Base-by-base conservation (phyloP, 2,888 invertebrate species). In the Exocentrus adspersus region DNA sequence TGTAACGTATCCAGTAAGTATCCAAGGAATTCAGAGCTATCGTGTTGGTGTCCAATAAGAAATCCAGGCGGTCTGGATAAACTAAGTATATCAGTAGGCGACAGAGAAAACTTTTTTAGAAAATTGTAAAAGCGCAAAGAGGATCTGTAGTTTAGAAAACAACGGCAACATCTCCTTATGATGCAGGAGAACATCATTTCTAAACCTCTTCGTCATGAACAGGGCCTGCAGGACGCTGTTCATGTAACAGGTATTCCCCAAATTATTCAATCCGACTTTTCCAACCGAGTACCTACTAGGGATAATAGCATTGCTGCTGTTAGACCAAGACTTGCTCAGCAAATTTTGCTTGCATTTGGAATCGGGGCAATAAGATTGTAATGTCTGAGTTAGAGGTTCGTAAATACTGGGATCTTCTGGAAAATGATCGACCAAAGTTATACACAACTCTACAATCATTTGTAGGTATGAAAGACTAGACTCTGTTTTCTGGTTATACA, bases 221-320 rank as follows among this genome's bases (percentile, higher is more conserved):
- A 95, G 83, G 0, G 94, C 92, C 80, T 95, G 95, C 64, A 94
- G 82, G 1, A 94, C 90, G 78, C 93, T 93, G 82, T 95, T 95
- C 91, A 94, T 92, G 75, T 94, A 95, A 80, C 95, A 95, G 0
- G 94, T 94, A 77, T 94, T 95, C 21, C 94, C 94, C 41, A 94
- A 85, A 84, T 95, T 95, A 37, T 89, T 86, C 17, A 95, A 85
- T 1, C 94, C 94, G 2, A 92, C 91, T 83, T 90, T 87, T 64
- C 84, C 84, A 9, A 82, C 75, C 5, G 80, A 75, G 53, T 42
- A 78, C 32, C 70, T 73, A 45, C 71, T 65, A 12, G 75, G 53
- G 9, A 75, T 68, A 7, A 72, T 62, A 1, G 77, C 68, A 59
- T 72, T 73, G 9, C 71, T 67, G 20, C 73, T 72, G 20, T 80